Evolutionary conservation across 2,888 invertebrate genomes (phyloP).

Genomic region (Camptogramma bilineatum): DNA sequence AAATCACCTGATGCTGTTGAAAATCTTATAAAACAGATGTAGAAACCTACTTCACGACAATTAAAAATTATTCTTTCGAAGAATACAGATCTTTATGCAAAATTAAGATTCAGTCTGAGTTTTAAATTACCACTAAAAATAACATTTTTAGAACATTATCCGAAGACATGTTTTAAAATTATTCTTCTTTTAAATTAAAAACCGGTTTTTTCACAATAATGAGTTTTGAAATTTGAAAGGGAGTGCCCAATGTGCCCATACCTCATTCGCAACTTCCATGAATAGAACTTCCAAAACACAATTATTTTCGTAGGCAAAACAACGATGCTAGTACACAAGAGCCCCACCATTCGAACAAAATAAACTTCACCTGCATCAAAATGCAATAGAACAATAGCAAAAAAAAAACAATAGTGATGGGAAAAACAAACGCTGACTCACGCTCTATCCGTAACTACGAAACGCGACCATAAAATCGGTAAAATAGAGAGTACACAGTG

Average conservation of each 20-base stretch:
- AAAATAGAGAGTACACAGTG: conserved; percentile 46
- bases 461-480: conserved; percentile 40
- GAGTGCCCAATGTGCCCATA: background rate
- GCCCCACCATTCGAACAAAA: conserved; percentile 47
- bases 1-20: too few relatives aligned
- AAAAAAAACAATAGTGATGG: conserved; percentile 9
- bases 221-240: too few relatives aligned
- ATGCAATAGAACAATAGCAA: conserved; percentile 19
- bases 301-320: conserved; percentile 34
- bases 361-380: conserved; percentile 42
- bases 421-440: conserved; percentile 32
- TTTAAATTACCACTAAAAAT: too few relatives aligned
- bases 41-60: too few relatives aligned
- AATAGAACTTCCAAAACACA: conserved; percentile 7
- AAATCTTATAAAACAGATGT: too few relatives aligned
- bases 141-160: too few relatives aligned
- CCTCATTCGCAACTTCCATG: conserved; percentile 3
- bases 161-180: too few relatives aligned
- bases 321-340: conserved; percentile 37
- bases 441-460: conserved; percentile 30
- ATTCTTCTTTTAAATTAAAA: too few relatives aligned
- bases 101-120: too few relatives aligned
- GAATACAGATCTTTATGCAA: too few relatives aligned
- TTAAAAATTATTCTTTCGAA: too few relatives aligned
- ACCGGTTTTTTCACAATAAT: too few relatives aligned